Conservation (phyloP, 2,797 vertebrate species). For the Silurus lanzhouensis region DNA sequence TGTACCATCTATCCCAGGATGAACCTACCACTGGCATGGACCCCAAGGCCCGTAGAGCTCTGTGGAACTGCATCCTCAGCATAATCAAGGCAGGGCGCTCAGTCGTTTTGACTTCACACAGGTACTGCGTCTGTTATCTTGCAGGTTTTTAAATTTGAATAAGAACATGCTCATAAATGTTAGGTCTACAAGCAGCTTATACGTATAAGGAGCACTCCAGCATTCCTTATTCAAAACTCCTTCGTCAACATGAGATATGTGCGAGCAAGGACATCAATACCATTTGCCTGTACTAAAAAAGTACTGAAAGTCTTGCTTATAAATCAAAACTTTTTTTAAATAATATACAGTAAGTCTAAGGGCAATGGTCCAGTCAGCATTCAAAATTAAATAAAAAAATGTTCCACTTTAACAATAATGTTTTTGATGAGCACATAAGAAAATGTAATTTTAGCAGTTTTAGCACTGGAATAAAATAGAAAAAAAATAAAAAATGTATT, state of each 20-base stretch:
- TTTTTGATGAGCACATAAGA: too few species aligned
- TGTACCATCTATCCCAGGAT: conserved; percentile 76
- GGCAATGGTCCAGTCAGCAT: too few species aligned
- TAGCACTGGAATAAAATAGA: too few species aligned
- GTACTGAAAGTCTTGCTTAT: not conserved
- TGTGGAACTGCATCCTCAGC: conserved; percentile 93
- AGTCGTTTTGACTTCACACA: conserved; percentile 94
- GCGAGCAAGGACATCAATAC: not conserved
- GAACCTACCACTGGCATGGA: conserved; percentile 98
- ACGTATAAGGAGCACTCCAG: not conserved
- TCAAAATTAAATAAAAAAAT: too few species aligned
- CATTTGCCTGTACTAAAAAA: not conserved
- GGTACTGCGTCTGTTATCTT: conserved; percentile 64
- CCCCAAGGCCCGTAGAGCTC: conserved; percentile 90
- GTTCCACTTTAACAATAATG: too few species aligned
- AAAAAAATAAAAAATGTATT: too few species aligned
- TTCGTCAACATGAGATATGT: not conserved
- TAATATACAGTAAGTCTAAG: too few species aligned
- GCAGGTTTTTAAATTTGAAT: not conserved
- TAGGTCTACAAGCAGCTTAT: not conserved
- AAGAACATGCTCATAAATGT: not conserved
- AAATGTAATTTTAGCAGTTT: too few species aligned
- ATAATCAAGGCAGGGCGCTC: conserved; percentile 93
- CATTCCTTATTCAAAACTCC: not conserved
- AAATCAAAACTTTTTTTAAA: not conserved